A percentile compares a stretch with the other conserved stretches of the same genome.
Evolutionary conservation across 2,888 invertebrate species (phyloP).

Genomic region (Drosophila prostipennis): DNA sequence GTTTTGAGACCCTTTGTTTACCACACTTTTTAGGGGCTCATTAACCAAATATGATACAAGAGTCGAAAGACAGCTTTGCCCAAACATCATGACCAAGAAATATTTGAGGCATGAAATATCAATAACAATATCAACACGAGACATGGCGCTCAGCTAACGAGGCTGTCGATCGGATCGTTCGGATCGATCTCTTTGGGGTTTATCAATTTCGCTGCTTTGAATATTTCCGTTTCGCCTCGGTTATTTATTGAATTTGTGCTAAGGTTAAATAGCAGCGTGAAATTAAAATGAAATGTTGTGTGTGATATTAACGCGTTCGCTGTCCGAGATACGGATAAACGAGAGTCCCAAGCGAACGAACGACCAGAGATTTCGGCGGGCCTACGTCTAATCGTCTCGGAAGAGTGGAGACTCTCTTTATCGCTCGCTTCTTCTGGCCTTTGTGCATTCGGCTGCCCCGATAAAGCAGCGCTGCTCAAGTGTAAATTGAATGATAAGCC

Average conservation of each 20-base stretch:
- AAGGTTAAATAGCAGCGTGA: constrained; percentile 72
- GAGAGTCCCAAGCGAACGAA: background rate
- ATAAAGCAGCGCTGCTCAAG: constrained; percentile 33
- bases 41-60: constrained; percentile 59
- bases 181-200: constrained; percentile 33
- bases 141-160: constrained; percentile 14
- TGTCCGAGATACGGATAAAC: constrained; percentile 1
- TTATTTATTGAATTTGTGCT: constrained; percentile 55
- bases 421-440: constrained; percentile 30
- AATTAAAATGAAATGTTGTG: constrained; percentile 74
- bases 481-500: constrained; percentile 43
- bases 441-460: constrained; percentile 16
- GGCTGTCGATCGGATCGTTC: constrained; percentile 32
- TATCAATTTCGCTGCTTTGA: constrained; percentile 36
- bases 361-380: constrained; percentile 10
- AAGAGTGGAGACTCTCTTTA: constrained; percentile 17
- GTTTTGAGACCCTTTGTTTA: constrained; percentile 7
- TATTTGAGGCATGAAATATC: constrained; percentile 47
- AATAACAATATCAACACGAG: constrained; percentile 30
- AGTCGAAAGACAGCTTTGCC: background rate
- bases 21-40: constrained; percentile 47
- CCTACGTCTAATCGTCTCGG: constrained; percentile 16
- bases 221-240: constrained; percentile 16
- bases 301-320: constrained; percentile 25
- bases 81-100: constrained; percentile 9